Conservation (phyloP, 2,113 vertebrate genomes). For the Neolamprologus longior region DNA sequence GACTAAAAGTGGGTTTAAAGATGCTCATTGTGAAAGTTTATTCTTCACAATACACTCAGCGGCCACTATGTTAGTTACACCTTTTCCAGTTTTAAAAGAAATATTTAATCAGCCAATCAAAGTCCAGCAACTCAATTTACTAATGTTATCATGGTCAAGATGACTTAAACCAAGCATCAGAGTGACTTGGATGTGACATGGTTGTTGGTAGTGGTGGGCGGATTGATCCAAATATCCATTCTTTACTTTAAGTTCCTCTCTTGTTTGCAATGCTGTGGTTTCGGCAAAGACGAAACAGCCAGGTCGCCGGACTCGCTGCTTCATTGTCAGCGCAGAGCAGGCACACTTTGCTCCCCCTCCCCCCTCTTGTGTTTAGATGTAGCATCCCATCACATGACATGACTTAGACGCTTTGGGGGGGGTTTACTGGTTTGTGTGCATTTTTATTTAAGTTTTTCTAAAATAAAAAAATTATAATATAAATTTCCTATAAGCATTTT, state of each 20-base stretch:
- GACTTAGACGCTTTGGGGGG: neutral
- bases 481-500: neutral
- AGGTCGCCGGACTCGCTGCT: accelerated
- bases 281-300: neutral
- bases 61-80: neutral
- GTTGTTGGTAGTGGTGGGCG: neutral
- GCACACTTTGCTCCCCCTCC: neutral
- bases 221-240: neutral
- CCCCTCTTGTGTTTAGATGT: neutral
- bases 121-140: neutral
- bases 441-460: neutral
- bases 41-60: neutral
- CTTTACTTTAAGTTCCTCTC: neutral
- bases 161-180: neutral
- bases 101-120: neutral
- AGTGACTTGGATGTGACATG: neutral
- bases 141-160: neutral
- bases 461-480: neutral
- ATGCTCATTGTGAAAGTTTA: neutral
- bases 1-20: neutral
- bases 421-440: neutral
- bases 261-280: neutral
- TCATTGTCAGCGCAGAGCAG: neutral
- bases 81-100: neutral
- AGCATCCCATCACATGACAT: neutral